Evolutionary conservation across 2,797 vertebrate species (phyloP).

Genomic region (Anisognathus igniventris): DNA sequence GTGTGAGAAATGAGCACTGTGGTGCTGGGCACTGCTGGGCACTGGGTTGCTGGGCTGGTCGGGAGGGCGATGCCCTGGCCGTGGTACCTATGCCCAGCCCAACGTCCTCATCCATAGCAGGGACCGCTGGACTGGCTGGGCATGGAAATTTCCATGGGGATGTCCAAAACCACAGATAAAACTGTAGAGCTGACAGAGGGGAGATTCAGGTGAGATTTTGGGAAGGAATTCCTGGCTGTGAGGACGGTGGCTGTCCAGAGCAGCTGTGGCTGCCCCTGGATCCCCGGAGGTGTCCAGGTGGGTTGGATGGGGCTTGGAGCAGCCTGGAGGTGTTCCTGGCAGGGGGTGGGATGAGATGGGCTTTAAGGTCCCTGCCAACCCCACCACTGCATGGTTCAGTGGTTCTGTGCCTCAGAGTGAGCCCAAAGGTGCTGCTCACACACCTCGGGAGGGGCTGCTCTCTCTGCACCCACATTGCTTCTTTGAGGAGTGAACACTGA

Average conservation of each 20-base stretch:
- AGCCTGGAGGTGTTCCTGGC: background rate
- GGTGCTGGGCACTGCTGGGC: background rate
- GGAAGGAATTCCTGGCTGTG: background rate
- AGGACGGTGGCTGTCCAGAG: background rate
- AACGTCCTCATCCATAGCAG: fast-evolving
- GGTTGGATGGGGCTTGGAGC: background rate
- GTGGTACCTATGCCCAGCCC: background rate
- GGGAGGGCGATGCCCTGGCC: fast-evolving
- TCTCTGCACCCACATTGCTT: fast-evolving
- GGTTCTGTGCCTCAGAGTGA: background rate
- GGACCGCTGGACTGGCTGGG: background rate
- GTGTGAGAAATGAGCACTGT: fast-evolving
- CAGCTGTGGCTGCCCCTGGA: background rate
- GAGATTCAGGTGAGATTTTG: background rate
- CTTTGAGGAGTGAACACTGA: background rate
- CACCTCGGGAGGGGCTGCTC: fast-evolving
- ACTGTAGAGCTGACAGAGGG: background rate
- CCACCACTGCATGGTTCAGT: fast-evolving
- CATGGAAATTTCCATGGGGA: fast-evolving
- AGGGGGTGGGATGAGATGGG: background rate
- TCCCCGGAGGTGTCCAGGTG: background rate
- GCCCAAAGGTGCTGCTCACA: fast-evolving
- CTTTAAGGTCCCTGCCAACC: background rate
- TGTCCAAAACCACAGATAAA: fast-evolving
- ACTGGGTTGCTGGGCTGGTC: background rate